phyloP scores from a whole-genome alignment of 2,113 vertebrate genomes.

The Apaloderma vittatum region DNA sequence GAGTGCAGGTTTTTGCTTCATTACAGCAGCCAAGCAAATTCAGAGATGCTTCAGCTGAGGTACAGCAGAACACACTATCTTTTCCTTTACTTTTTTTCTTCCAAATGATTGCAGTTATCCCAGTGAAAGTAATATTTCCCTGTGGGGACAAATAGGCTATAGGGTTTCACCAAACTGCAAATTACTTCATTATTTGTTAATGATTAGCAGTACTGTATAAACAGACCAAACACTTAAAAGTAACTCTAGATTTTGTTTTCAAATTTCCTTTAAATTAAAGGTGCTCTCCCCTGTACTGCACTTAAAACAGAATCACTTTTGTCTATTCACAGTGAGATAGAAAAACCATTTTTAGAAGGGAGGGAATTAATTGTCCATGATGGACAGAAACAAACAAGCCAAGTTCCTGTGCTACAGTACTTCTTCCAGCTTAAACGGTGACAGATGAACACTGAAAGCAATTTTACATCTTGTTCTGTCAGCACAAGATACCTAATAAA shows the following conservation, averaged over 20 bases:
- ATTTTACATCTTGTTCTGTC: slow-evolving; percentile 21
- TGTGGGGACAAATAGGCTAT: background rate
- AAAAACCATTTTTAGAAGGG: background rate
- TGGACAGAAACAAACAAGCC: background rate
- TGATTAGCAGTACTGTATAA: background rate
- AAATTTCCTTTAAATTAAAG: background rate
- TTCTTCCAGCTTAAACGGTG: background rate
- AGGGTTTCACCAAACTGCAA: background rate
- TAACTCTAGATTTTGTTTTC: background rate
- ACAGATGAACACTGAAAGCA: background rate
- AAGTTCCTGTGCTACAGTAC: background rate
- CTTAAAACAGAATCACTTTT: background rate
- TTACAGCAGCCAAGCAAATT: background rate
- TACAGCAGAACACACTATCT: background rate
- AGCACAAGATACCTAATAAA: slow-evolving; percentile 43
- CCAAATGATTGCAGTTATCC: background rate
- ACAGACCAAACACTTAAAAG: background rate
- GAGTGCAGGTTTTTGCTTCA: background rate
- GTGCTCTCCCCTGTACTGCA: background rate
- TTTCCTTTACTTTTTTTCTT: background rate
- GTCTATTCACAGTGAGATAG: background rate
- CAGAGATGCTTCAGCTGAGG: background rate
- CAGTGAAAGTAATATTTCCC: background rate
- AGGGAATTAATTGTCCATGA: background rate
- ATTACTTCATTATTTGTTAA: background rate